Percentiles rank a stretch among this genome's conserved stretches.
Evolutionary conservation across 1,140 invertebrate species (phyloP).

Genomic region (Hermetia illucens): DNA sequence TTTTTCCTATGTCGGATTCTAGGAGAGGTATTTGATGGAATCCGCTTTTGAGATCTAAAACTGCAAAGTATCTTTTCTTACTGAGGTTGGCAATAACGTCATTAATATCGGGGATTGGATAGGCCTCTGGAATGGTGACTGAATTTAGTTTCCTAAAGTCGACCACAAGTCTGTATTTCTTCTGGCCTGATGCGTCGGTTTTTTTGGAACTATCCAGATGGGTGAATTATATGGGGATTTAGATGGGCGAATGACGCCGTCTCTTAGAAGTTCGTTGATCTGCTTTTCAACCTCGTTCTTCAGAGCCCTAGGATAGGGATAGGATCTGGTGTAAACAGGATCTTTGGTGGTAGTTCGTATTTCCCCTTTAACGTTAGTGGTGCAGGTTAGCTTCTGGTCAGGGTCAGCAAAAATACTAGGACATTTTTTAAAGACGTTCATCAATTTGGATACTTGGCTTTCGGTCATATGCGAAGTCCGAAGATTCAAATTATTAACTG

Average conservation of each 20-base stretch:
- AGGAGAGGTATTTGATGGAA: conserved; percentile 13
- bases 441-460: neutral
- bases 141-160: conserved; percentile 20
- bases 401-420: neutral
- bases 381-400: neutral
- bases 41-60: conserved; percentile 11
- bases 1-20: conserved; percentile 9
- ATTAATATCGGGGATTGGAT: conserved; percentile 11
- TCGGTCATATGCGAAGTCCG: neutral
- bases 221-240: conserved; percentile 1
- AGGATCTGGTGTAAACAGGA: conserved; percentile 9
- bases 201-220: conserved; percentile 1
- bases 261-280: conserved; percentile 13
- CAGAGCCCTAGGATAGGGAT: conserved; percentile 10
- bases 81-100: conserved; percentile 11
- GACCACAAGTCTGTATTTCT: conserved; percentile 16
- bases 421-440: neutral
- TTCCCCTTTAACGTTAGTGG: neutral
- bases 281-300: conserved; percentile 12
- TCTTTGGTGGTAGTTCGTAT: neutral
- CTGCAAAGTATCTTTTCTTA: conserved; percentile 11
- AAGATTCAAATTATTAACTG: neutral
- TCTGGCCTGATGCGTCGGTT: conserved; percentile 9
- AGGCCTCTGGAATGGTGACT: conserved; percentile 8
- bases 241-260: conserved; percentile 16